Percentiles rank a stretch among this genome's conserved stretches.
These are phyloP conservation scores for Sycophila sp. DNA, from an alignment of 1,140 invertebrate species.

Conservation along the genomic window DNA sequence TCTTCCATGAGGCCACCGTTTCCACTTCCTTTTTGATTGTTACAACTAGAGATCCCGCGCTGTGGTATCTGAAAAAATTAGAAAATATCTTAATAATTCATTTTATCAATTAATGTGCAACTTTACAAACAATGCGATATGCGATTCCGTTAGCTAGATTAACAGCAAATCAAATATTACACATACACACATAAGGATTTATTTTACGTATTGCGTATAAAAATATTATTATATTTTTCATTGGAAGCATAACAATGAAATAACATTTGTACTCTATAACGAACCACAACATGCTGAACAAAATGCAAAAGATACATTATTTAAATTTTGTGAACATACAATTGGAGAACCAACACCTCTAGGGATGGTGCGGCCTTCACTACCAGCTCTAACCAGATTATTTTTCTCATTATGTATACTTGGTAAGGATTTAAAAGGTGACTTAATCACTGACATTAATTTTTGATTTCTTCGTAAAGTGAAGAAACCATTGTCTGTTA, in stretches of 20 bases:
- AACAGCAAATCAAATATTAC: background rate
- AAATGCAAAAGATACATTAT: background rate
- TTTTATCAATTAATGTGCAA: no score
- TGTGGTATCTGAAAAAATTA: slow-evolving; percentile 51
- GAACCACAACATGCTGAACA: no score
- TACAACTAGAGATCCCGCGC: slow-evolving; percentile 52
- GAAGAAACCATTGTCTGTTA: slow-evolving; percentile 60
- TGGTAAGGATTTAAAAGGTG: slow-evolving; percentile 62
- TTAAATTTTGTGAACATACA: slow-evolving; percentile 52
- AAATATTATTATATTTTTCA: no score
- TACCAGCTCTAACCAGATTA: slow-evolving; percentile 58
- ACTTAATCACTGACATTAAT: slow-evolving; percentile 58
- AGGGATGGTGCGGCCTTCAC: slow-evolving; percentile 54
- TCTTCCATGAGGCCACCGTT: slow-evolving; percentile 77
- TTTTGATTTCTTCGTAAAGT: slow-evolving; percentile 62
- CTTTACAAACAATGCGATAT: no score
- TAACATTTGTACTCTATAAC: no score
- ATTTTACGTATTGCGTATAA: no score
- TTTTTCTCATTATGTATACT: slow-evolving; percentile 59
- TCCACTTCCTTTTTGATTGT: slow-evolving; percentile 56
- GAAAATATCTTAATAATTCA: no score
- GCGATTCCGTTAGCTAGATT: no score
- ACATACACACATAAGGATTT: no score
- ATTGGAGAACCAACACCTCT: slow-evolving; percentile 52
- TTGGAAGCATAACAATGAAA: no score